These are phyloP conservation scores for Dasypogon diadema DNA, from an alignment of 2,888 invertebrate genomes.

Conservation along the genomic window DNA sequence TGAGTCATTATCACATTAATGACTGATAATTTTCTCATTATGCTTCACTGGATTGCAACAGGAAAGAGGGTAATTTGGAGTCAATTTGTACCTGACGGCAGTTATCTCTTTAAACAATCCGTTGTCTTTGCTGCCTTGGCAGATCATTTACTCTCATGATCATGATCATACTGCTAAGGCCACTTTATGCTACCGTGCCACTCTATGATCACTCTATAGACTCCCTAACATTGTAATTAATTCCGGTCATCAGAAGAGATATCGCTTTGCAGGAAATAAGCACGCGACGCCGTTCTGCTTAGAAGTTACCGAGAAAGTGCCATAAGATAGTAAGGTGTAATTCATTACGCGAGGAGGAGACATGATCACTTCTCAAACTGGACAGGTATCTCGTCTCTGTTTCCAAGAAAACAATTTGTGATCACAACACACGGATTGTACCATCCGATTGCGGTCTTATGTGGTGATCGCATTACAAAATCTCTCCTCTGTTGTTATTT, in stretches of 20 bases:
- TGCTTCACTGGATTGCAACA: background rate
- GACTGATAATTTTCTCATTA: slow-evolving; percentile 27
- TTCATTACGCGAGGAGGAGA: slow-evolving; percentile 37
- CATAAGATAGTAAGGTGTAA: slow-evolving; percentile 25
- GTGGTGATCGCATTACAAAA: slow-evolving; percentile 6
- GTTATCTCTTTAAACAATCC: slow-evolving; percentile 6
- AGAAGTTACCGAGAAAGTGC: slow-evolving; percentile 12
- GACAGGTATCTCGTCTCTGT: slow-evolving; percentile 23
- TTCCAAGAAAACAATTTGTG: slow-evolving; percentile 42
- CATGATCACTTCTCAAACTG: background rate
- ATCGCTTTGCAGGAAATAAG: background rate
- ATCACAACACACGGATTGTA: background rate
- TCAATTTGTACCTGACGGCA: slow-evolving; percentile 27
- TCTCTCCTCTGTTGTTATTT: slow-evolving; percentile 20
- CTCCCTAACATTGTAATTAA: slow-evolving; percentile 19
- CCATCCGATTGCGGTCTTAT: slow-evolving; percentile 14
- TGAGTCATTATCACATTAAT: slow-evolving; percentile 23
- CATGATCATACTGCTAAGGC: background rate
- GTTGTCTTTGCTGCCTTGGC: slow-evolving; percentile 12
- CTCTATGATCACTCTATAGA: no score
- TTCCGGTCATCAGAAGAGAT: slow-evolving; percentile 20
- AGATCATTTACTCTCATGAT: background rate
- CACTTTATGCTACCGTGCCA: background rate
- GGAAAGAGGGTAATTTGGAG: slow-evolving; percentile 2
- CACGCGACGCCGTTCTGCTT: slow-evolving; percentile 42